Conservation (phyloP, 2,797 vertebrate species). For the Cossypha caffra region DNA sequence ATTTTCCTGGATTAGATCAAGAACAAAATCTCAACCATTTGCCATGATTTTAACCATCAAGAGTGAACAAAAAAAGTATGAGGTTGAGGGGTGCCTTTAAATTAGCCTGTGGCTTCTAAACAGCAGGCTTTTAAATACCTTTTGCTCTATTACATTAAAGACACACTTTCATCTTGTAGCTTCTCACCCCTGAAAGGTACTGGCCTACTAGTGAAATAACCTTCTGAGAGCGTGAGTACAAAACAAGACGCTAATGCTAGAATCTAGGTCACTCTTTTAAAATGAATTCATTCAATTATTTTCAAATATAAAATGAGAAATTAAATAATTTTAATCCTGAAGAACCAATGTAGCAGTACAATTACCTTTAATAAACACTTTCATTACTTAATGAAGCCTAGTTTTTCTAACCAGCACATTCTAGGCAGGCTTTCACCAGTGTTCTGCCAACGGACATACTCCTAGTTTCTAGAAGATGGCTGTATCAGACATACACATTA, state of each 20-base stretch:
- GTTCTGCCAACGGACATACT: background rate
- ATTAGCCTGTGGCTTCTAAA: background rate
- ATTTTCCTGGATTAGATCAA: background rate
- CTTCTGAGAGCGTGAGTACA: background rate
- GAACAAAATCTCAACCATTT: background rate
- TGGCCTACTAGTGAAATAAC: background rate
- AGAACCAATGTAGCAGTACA: background rate
- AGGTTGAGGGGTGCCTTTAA: background rate
- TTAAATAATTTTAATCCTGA: background rate
- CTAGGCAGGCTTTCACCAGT: background rate
- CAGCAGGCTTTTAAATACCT: rapidly evolving
- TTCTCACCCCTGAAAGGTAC: background rate
- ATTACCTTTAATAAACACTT: background rate
- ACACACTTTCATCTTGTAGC: background rate
- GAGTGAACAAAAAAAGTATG: background rate
- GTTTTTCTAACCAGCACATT: background rate
- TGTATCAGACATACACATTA: background rate
- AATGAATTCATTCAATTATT: background rate
- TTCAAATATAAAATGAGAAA: background rate
- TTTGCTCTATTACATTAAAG: background rate
- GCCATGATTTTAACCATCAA: background rate
- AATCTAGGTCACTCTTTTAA: background rate
- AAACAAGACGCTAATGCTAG: background rate
- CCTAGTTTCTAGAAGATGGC: background rate
- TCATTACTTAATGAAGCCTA: background rate